Evolutionary conservation across 92 coral and sea anemone genomes (phyloP).

Genomic region (Phenganax subtilis): DNA sequence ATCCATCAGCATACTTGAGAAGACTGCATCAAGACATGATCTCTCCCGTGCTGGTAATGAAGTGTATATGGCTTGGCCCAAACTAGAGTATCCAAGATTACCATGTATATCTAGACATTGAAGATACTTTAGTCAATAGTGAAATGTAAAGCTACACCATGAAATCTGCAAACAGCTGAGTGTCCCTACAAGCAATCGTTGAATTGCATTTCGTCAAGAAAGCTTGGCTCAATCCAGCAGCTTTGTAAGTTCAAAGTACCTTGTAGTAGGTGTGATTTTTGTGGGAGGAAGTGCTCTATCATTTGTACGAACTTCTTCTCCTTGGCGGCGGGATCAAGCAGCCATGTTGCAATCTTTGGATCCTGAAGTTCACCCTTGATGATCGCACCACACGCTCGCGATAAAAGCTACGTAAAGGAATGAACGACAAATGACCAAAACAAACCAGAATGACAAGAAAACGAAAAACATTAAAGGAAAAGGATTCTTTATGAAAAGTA

Average conservation of each 20-base stretch:
- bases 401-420: conserved; percentile 48
- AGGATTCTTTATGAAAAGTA: not conserved
- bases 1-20: conserved; percentile 66
- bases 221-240: not conserved
- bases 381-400: conserved; percentile 70
- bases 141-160: not conserved
- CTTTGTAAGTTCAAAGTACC: conserved; percentile 41
- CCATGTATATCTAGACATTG: conserved; percentile 60
- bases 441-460: not conserved
- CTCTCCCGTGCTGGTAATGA: conserved; percentile 74
- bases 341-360: conserved; percentile 92
- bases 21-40: conserved; percentile 78
- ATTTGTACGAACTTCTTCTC: conserved; percentile 78
- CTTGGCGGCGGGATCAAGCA: conserved; percentile 82
- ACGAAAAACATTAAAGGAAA: not conserved
- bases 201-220: not conserved
- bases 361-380: conserved; percentile 67
- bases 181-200: not conserved
- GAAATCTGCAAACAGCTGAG: too few relatives aligned
- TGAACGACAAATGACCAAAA: not conserved
- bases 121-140: not conserved
- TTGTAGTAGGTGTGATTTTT: conserved; percentile 61
- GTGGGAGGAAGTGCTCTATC: conserved; percentile 64
- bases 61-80: conserved; percentile 72
- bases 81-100: conserved; percentile 68